phyloP scores from a whole-genome alignment of 2,113 vertebrate species.

The Cryptomyrus ogoouensis region DNA sequence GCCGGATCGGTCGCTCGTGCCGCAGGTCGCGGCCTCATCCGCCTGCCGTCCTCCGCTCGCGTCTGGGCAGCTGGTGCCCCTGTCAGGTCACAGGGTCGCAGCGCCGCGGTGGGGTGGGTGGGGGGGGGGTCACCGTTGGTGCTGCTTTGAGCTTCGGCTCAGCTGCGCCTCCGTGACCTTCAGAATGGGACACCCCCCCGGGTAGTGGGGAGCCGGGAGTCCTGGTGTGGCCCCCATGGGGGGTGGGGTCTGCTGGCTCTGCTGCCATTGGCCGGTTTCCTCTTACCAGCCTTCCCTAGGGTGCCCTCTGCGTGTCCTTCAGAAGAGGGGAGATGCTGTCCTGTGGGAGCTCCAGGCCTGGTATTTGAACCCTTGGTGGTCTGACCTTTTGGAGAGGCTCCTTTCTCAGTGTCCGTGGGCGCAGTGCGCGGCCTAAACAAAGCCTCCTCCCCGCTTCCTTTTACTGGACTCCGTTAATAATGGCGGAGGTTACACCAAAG shows the following conservation, averaged over 20 bases:
- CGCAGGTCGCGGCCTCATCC: neutral
- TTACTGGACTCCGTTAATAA: constrained; percentile 63
- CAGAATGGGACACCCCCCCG: neutral
- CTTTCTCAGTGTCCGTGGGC: constrained; percentile 63
- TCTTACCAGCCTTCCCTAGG: constrained; percentile 49
- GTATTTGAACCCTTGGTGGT: constrained; percentile 67
- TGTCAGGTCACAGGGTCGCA: neutral
- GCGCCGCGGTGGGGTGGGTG: neutral
- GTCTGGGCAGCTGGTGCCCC: neutral
- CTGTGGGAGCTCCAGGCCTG: constrained; percentile 49
- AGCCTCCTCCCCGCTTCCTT: constrained; percentile 63
- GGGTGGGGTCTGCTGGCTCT: neutral
- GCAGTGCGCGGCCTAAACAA: constrained; percentile 59
- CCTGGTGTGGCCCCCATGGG: neutral
- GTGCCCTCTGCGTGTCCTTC: constrained; percentile 67
- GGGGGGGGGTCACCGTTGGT: neutral
- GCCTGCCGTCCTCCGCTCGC: neutral
- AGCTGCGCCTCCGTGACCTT: constrained; percentile 12
- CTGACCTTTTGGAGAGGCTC: constrained; percentile 72
- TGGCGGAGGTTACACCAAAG: constrained; percentile 27
- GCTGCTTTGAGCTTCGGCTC: neutral
- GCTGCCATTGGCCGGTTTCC: constrained; percentile 42
- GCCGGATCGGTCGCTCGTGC: neutral
- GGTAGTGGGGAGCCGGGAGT: neutral
- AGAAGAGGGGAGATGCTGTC: constrained; percentile 51